These are phyloP conservation scores for Thymelicus lineola DNA, from an alignment of 2,888 invertebrate species.

Conservation along the genomic window DNA sequence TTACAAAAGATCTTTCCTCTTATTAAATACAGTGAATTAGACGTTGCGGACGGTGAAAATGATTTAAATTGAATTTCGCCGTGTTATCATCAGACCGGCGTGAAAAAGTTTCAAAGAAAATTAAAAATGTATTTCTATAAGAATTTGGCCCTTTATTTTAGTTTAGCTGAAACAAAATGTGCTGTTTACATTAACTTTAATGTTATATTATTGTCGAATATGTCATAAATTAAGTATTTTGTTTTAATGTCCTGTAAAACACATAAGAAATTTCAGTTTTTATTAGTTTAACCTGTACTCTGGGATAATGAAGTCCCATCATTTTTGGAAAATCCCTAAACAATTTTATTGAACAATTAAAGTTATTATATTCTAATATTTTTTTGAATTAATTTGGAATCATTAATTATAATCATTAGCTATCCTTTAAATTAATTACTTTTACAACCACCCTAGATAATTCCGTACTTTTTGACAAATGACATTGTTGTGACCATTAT, in stretches of 20 bases:
- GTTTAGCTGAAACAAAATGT: background rate
- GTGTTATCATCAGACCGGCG: conserved; percentile 13
- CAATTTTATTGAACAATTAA: no score
- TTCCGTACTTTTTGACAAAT: no score
- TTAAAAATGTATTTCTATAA: conserved; percentile 13
- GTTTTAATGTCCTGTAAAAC: background rate
- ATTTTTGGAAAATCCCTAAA: background rate
- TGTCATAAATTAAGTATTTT: background rate
- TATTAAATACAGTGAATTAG: conserved; percentile 35
- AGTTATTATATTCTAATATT: no score
- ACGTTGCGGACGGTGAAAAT: conserved; percentile 19
- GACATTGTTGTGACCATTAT: no score
- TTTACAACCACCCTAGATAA: no score
- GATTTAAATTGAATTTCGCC: conserved; percentile 34
- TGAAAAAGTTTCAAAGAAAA: conserved; percentile 19
- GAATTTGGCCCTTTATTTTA: background rate
- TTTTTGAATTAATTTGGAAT: no score
- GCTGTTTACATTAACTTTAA: background rate
- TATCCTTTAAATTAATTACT: no score
- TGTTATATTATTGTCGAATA: background rate
- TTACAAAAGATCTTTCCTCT: conserved; percentile 30
- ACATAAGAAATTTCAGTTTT: background rate
- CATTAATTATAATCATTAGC: no score
- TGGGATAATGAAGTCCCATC: no score
- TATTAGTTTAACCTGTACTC: no score